A percentile compares a stretch with the other conserved stretches of the same genome.
These are phyloP conservation scores for Sphaeridia pumilis DNA, from an alignment of 2,888 invertebrate genomes.

Conservation along the genomic window DNA sequence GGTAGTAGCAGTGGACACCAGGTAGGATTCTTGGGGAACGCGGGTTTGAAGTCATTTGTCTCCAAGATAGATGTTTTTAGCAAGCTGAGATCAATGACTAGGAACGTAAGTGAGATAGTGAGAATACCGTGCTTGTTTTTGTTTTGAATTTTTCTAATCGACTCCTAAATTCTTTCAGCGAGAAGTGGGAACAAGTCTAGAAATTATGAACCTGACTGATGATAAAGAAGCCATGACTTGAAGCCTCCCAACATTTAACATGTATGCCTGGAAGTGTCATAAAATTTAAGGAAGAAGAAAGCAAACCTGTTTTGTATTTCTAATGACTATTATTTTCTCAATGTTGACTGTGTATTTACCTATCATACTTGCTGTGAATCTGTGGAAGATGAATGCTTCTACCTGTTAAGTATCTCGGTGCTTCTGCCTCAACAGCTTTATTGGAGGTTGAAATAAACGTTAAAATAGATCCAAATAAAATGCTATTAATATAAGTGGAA, in stretches of 20 bases:
- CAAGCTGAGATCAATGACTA: constrained; percentile 36
- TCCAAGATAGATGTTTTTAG: constrained; percentile 33
- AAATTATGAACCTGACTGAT: constrained; percentile 40
- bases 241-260: too few relatives aligned
- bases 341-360: too few relatives aligned
- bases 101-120: constrained; percentile 24
- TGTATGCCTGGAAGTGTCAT: too few relatives aligned
- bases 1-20: constrained; percentile 6
- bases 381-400: too few relatives aligned
- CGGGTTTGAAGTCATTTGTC: constrained; percentile 30
- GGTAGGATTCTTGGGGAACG: constrained; percentile 33
- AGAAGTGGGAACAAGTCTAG: constrained; percentile 40
- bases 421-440: too few relatives aligned
- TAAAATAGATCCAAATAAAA: too few relatives aligned
- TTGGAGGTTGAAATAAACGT: too few relatives aligned
- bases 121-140: neutral
- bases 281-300: neutral
- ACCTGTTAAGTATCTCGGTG: too few relatives aligned
- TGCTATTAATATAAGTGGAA: too few relatives aligned
- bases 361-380: too few relatives aligned
- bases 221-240: constrained; percentile 34
- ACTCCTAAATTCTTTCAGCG: constrained; percentile 35
- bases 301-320: too few relatives aligned
- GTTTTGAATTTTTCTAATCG: neutral
- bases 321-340: too few relatives aligned